A percentile compares a stretch with the other conserved stretches of the same genome.
phyloP scores from a whole-genome alignment of 2,113 vertebrate species.

The Fulica atra region DNA sequence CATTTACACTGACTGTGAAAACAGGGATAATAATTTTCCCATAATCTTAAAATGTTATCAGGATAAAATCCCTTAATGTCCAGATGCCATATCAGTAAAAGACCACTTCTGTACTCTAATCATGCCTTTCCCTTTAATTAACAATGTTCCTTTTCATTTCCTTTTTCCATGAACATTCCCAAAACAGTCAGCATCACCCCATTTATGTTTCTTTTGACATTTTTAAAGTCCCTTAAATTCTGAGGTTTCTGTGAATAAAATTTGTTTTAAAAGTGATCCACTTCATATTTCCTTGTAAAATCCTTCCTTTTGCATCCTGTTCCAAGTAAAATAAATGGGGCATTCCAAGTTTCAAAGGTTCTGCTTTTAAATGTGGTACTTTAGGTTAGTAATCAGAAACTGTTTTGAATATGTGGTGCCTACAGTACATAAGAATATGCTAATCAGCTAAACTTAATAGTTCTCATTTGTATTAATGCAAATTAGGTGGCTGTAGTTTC shows the following conservation, averaged over 20 bases:
- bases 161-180: background rate
- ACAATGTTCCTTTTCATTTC: background rate
- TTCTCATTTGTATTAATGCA: slow-evolving; percentile 81
- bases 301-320: background rate
- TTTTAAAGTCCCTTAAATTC: background rate
- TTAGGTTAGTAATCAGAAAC: slow-evolving; percentile 69
- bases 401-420: slow-evolving; percentile 71
- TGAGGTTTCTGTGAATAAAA: background rate
- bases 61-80: background rate
- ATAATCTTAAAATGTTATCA: background rate
- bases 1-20: background rate
- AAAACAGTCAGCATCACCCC: background rate
- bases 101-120: background rate
- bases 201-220: background rate
- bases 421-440: slow-evolving; percentile 77
- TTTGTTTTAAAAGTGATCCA: background rate
- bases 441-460: slow-evolving; percentile 80
- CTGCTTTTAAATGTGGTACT: slow-evolving; percentile 33
- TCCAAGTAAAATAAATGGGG: background rate
- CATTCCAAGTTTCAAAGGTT: slow-evolving; percentile 33
- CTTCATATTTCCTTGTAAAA: background rate
- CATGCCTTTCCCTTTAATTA: background rate
- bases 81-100: background rate
- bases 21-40: background rate
- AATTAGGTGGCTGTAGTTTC: slow-evolving; percentile 74